Conservation (phyloP, 1,140 invertebrate species). For the Drosophila murphyi region DNA sequence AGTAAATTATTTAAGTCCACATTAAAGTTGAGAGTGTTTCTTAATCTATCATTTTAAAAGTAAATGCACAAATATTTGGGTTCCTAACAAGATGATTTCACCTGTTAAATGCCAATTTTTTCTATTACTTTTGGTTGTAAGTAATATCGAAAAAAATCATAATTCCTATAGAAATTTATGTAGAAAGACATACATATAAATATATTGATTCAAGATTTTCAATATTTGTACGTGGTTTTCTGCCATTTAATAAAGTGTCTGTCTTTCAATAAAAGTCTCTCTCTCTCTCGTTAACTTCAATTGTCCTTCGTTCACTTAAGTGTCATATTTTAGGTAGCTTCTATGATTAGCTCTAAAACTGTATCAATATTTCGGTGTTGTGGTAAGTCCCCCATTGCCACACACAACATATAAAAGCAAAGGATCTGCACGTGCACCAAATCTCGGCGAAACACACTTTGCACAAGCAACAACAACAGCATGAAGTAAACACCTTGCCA, state of each 20-base stretch:
- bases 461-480: constrained; percentile 33
- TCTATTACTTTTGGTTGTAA: too few relatives aligned
- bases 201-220: too few relatives aligned
- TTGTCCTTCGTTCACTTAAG: not conserved
- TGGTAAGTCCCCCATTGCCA: constrained; percentile 44
- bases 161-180: not conserved
- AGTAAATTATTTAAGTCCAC: too few relatives aligned
- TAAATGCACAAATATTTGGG: too few relatives aligned
- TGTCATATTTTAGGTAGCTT: not conserved
- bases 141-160: too few relatives aligned
- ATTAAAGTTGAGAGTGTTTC: too few relatives aligned
- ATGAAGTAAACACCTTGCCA: constrained; percentile 61
- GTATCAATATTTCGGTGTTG: constrained; percentile 65
- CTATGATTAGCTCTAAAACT: constrained; percentile 46
- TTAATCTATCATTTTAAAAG: too few relatives aligned
- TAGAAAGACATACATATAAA: too few relatives aligned
- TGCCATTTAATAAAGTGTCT: too few relatives aligned
- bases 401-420: constrained; percentile 64
- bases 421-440: constrained; percentile 74
- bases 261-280: not conserved
- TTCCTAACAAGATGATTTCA: too few relatives aligned
- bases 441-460: constrained; percentile 58
- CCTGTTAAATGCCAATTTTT: too few relatives aligned
- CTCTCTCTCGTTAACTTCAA: constrained; percentile 8
- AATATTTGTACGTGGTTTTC: too few relatives aligned